phyloP scores from a whole-genome alignment of 2,113 vertebrate species.

The Sigmodon hispidus region DNA sequence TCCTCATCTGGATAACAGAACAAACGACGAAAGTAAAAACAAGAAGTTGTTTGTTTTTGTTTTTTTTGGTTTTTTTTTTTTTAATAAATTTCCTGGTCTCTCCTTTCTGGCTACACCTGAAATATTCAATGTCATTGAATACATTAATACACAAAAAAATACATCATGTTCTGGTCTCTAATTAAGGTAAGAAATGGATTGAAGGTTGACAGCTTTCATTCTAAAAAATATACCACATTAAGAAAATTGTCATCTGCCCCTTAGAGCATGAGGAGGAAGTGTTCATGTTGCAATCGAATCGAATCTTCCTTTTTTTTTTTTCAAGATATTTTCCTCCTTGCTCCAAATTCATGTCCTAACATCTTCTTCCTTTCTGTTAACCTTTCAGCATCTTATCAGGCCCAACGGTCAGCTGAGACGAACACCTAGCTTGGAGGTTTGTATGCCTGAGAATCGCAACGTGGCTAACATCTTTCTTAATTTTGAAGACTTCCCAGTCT shows the following conservation, averaged over 20 bases:
- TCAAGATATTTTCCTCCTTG: neutral
- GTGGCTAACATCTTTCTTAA: constrained; percentile 39
- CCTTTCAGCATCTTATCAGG: constrained; percentile 38
- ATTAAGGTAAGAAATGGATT: constrained; percentile 50
- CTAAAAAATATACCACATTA: constrained; percentile 33
- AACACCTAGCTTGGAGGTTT: neutral
- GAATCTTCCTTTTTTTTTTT: neutral
- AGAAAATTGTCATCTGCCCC: constrained; percentile 42
- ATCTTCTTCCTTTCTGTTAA: constrained; percentile 27
- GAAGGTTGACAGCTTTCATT: constrained; percentile 52
- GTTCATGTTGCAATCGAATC: neutral
- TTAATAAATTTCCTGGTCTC: constrained; percentile 51
- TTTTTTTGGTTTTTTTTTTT: neutral
- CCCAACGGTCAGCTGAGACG: neutral
- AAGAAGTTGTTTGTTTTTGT: neutral
- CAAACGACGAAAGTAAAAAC: neutral
- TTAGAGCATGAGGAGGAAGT: neutral
- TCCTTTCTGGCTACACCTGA: constrained; percentile 45
- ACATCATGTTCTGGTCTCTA: neutral
- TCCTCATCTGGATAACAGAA: neutral
- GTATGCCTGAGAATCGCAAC: neutral
- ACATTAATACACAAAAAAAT: no score
- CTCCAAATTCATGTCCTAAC: neutral
- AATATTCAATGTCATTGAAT: no score
- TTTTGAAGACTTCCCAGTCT: neutral